These are phyloP conservation scores for Idaea dimidiata DNA, from an alignment of 2,888 invertebrate species.

Conservation along the genomic window DNA sequence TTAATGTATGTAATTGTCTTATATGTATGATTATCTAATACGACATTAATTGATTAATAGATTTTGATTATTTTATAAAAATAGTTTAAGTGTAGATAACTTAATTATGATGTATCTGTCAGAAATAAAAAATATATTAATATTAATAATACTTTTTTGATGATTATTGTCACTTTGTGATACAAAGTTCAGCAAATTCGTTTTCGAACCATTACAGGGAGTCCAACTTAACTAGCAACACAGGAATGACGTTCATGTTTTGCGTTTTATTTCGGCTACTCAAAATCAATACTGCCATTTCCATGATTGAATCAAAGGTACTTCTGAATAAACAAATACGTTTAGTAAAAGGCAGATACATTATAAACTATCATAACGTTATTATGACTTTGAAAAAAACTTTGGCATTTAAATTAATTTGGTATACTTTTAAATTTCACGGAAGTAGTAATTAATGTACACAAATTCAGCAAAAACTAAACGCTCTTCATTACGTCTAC, in stretches of 20 bases:
- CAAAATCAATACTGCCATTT: conserved; percentile 8
- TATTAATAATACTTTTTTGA: too few relatives aligned
- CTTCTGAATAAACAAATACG: neutral
- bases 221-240: conserved; percentile 35
- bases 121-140: too few relatives aligned
- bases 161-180: too few relatives aligned
- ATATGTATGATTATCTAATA: too few relatives aligned
- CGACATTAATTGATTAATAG: too few relatives aligned
- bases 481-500: neutral
- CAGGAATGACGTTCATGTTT: conserved; percentile 42
- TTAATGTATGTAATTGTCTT: too few relatives aligned
- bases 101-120: too few relatives aligned
- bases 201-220: conserved; percentile 17
- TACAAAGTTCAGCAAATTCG: neutral
- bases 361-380: neutral
- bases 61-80: too few relatives aligned
- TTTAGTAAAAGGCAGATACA: neutral
- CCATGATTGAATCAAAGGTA: neutral
- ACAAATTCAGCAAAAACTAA: neutral
- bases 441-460: neutral
- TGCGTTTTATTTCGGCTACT: conserved; percentile 42
- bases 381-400: neutral
- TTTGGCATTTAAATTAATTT: too few relatives aligned
- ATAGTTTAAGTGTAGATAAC: too few relatives aligned
- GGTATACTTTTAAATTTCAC: neutral